These are phyloP conservation scores for Ormia ochracea DNA, from an alignment of 2,888 invertebrate genomes.

Conservation along the genomic window DNA sequence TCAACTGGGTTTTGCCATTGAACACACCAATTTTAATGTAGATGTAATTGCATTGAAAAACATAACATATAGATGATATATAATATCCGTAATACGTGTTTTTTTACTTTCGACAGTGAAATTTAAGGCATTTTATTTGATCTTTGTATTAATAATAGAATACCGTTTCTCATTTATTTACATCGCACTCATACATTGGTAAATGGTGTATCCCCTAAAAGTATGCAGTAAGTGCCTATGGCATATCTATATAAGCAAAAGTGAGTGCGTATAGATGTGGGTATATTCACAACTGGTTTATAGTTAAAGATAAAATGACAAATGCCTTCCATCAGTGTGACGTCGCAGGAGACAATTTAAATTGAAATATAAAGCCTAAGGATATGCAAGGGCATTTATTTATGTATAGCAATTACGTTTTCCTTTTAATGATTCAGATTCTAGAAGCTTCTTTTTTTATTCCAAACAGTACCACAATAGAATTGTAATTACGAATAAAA, in stretches of 20 bases:
- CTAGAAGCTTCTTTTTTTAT: constrained; percentile 1
- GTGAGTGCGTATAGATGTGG: too few species aligned
- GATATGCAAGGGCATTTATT: background rate
- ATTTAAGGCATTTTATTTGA: background rate
- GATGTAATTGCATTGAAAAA: constrained; percentile 38
- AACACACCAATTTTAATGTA: constrained; percentile 25
- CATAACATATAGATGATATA: constrained; percentile 7
- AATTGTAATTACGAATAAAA: constrained; percentile 47
- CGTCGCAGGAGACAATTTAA: constrained; percentile 6
- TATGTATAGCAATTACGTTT: background rate
- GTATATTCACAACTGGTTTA: background rate
- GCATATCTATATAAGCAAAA: background rate
- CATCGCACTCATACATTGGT: background rate
- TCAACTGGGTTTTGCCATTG: background rate
- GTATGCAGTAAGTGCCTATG: background rate
- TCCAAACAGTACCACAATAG: constrained; percentile 16
- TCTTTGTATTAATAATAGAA: constrained; percentile 9
- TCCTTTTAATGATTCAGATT: constrained; percentile 5
- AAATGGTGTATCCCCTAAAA: background rate
- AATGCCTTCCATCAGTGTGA: background rate
- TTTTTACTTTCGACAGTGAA: background rate
- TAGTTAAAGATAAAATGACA: background rate
- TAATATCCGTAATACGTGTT: background rate
- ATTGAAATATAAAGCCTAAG: constrained; percentile 33
- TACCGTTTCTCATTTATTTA: background rate